Evolutionary conservation across 2,113 vertebrate genomes (phyloP).

Genomic region (Melospiza georgiana): DNA sequence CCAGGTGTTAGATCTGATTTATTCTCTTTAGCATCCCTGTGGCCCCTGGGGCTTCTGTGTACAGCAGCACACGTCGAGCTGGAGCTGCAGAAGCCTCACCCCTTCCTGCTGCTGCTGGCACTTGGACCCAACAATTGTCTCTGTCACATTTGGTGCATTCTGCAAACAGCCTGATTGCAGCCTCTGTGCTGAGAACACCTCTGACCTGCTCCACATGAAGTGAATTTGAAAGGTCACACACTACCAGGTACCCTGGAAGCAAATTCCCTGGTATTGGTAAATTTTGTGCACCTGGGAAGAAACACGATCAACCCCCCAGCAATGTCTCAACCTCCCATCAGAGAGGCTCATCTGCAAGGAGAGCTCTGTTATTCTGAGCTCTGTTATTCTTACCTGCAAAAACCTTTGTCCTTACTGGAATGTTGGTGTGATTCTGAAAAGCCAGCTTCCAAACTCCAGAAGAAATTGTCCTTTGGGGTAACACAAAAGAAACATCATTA

Average conservation of each 20-base stretch:
- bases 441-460: neutral
- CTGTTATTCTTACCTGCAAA: neutral
- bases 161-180: neutral
- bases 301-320: neutral
- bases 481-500: neutral
- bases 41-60: neutral
- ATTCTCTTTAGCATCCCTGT: neutral
- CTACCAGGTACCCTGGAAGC: neutral
- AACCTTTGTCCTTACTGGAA: neutral
- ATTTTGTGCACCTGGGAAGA: neutral
- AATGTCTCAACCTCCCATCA: neutral
- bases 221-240: neutral
- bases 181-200: rapidly evolving
- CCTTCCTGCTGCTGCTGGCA: neutral
- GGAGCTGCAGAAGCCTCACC: neutral
- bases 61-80: rapidly evolving
- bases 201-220: rapidly evolving
- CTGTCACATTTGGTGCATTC: neutral
- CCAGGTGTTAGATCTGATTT: neutral
- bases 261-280: neutral
- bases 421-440: neutral
- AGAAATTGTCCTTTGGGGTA: neutral
- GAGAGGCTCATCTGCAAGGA: rapidly evolving
- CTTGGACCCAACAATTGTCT: neutral
- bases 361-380: rapidly evolving